Base-by-base conservation (phyloP, 2,113 vertebrate species). In the Sciurus niger region DNA sequence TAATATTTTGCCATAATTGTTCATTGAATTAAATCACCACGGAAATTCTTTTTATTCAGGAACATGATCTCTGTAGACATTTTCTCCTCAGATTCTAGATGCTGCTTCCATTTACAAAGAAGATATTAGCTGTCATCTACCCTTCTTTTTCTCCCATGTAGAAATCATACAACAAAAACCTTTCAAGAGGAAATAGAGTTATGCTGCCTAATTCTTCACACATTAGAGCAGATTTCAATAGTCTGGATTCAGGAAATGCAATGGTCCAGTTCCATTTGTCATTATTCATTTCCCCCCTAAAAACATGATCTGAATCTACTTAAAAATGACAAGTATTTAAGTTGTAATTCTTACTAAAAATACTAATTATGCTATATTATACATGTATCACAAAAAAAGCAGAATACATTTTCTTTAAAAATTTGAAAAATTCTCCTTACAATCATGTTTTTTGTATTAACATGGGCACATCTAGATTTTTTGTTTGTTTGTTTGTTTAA, bases 241-340 rank as follows among this genome's bases (percentile, higher is more conserved):
- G 95, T 95, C 17, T 93, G 72, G 72, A 96, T 96, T 95, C 77
- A 84, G 87, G 70, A 98, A 98, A 97, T 0, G 4, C 90, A 94
- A 74, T 72, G 92, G 91, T 95, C 90, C 93, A 98, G 84, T 95
- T 98, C 95, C 97, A 97, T 96, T 97, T 98, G 96, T 97, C 94
- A 80, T 92, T 34, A 96, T 94, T 98, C 93, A 96, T 97, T 98
- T 96, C 92, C 97, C 94, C 93, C 78, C 34, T 74, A 94, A 96
- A 92, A 95, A 73, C 0, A 4, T 92, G 90, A 97, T 98, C 95
- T 98, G 92, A 92, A 96, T 98, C 96, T 98, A 97, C 97, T 96
- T 98, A 97, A 96, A 98, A 97, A 89, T 97, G 95, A 97, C 97
- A 97, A 6, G 32, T 82, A 98, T 94, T 96, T 98, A 98, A 98